Base-by-base conservation (phyloP, 2,113 vertebrate genomes). In the Paramisgurnus dabryanus region DNA sequence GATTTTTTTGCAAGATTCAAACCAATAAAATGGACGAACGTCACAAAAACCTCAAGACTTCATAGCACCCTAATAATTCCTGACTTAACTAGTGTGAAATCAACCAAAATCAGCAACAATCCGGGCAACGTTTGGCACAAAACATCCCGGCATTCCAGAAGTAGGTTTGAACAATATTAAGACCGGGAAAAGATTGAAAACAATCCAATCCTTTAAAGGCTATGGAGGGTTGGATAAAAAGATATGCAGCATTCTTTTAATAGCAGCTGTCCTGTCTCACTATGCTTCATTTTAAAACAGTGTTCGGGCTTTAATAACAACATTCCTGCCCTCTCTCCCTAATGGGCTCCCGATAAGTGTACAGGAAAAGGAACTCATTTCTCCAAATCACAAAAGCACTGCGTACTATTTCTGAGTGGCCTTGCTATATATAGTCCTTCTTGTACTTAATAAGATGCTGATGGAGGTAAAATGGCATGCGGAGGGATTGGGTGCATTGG, bases 191-290 rank as follows among this genome's bases (percentile, higher is more conserved):
- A 47, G 18, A 8, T 43, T 11, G 27, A 67, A 13, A 73, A 55
- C 63, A 74, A 79, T 27, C 34, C 58, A 79, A 73, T 72, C 80
- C 77, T 72, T 73, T 82, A 67, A 82, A 82, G 80, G 71, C 60
- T 71, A 64, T 67, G 34, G 45, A 45, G 18, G 4, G 61, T 13
- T 7, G 12, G 61, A 53, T 65, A 60, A 74, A 63, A 64, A 55
- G 53, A 72, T 76, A 27, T n/a, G 22, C n/a, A n/a, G 39, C 83
- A 76, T 85, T 85, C 80, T 78, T 65, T 11, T 12, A 55, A 80
- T 76, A 60, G 71, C 76, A 66, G 66, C 80, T 49, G 78, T 50
- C 61, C 6, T 18, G 69, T 76, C 58, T 76, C 18, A 12, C 41
- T 71, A 78, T 27, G 71, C 72, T 40, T 41, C 49, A 27, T 64